Percentiles rank a stretch among this genome's conserved stretches.
These are phyloP conservation scores for Turdus rufiventris DNA, from an alignment of 2,113 vertebrate species.

Conservation along the genomic window DNA sequence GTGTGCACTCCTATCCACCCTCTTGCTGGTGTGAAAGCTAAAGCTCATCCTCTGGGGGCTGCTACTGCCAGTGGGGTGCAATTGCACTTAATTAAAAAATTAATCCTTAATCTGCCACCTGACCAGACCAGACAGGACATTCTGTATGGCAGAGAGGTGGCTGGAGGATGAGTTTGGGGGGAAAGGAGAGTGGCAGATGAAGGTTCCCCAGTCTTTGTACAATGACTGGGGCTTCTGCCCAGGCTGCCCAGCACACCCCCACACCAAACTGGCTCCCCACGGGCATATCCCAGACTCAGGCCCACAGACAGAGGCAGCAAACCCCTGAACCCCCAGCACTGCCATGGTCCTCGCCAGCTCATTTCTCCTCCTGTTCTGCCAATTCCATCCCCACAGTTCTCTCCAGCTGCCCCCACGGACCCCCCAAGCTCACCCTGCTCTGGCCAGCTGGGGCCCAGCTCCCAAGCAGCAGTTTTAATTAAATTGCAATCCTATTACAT, in stretches of 20 bases:
- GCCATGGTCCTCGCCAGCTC: accelerated
- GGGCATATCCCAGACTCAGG: accelerated
- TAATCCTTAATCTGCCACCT: background rate
- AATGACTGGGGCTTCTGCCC: background rate
- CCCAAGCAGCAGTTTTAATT: constrained; percentile 31
- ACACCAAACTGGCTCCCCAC: accelerated
- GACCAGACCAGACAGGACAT: background rate
- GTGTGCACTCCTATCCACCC: accelerated
- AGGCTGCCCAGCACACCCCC: background rate
- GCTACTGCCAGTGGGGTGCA: background rate
- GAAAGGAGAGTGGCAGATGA: background rate
- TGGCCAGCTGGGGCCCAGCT: background rate
- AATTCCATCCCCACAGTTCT: too few species aligned
- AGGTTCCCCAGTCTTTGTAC: background rate
- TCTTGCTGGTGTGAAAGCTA: background rate
- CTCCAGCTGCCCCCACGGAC: background rate
- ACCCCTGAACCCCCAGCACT: background rate
- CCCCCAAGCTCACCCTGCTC: accelerated
- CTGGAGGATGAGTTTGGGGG: accelerated
- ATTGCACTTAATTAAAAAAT: background rate
- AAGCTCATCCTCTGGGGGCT: background rate
- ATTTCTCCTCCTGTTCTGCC: background rate
- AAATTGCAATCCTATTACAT: constrained; percentile 37
- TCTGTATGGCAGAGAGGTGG: background rate
- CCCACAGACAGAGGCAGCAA: background rate